phyloP scores from a whole-genome alignment of 2,797 vertebrate species.

The Pampus argenteus region DNA sequence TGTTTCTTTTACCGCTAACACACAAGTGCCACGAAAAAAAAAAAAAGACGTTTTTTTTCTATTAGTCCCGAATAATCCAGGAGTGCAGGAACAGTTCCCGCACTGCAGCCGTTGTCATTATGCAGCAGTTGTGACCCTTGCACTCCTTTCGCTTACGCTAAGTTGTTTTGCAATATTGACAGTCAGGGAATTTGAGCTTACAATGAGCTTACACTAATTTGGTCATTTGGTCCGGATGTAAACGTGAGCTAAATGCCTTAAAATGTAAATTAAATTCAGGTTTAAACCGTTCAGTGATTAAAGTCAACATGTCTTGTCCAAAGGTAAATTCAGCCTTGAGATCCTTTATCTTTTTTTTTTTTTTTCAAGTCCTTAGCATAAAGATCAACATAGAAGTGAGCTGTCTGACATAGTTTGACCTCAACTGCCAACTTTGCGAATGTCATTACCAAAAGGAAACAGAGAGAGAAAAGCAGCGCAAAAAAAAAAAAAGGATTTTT shows the following conservation, averaged over 20 bases:
- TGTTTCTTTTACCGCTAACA: slow-evolving; percentile 40
- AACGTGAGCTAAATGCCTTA: slow-evolving; percentile 35
- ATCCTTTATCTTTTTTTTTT: slow-evolving; percentile 24
- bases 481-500: slow-evolving; percentile 30
- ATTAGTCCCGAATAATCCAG: slow-evolving; percentile 28
- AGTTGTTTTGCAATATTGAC: slow-evolving; percentile 57
- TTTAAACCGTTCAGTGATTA: slow-evolving; percentile 58
- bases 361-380: slow-evolving; percentile 7
- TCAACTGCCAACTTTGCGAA: slow-evolving; percentile 51
- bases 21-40: slow-evolving; percentile 38
- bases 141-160: slow-evolving; percentile 32
- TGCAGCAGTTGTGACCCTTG: slow-evolving; percentile 47
- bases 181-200: slow-evolving; percentile 51
- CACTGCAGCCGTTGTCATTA: slow-evolving; percentile 26
- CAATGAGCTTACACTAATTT: slow-evolving; percentile 62
- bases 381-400: slow-evolving; percentile 48
- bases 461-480: slow-evolving; percentile 42
- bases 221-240: slow-evolving; percentile 42
- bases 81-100: slow-evolving; percentile 23
- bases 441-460: slow-evolving; percentile 64
- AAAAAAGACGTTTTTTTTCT: too few species aligned
- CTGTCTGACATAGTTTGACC: slow-evolving; percentile 47
- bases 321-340: slow-evolving; percentile 49
- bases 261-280: slow-evolving; percentile 44
- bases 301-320: slow-evolving; percentile 53